Conservation (phyloP, 2,113 vertebrate genomes). For the Chinchilla lanigera region DNA sequence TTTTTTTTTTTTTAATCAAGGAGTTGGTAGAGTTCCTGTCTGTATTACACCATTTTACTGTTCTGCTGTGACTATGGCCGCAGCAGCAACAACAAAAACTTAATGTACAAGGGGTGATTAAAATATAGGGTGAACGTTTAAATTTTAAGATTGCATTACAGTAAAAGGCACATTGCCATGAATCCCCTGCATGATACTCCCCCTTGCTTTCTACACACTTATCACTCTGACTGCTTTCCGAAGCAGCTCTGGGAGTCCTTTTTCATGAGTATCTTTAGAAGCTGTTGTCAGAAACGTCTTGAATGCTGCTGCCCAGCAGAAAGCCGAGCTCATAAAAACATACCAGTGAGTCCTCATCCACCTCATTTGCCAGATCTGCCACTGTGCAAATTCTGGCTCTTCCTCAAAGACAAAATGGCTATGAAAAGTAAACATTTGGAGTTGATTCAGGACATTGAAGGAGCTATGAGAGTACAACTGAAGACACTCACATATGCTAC, state of each 20-base stretch:
- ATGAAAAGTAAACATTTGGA: not conserved
- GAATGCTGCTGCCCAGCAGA: not conserved
- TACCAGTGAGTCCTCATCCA: not conserved
- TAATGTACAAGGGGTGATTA: not conserved
- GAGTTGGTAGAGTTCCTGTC: not conserved
- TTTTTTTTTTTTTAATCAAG: not conserved
- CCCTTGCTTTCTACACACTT: not conserved
- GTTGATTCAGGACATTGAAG: not conserved
- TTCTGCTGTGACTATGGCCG: not conserved
- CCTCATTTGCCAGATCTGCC: no score
- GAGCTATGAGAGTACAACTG: not conserved
- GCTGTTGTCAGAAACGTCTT: not conserved
- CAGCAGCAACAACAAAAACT: not conserved
- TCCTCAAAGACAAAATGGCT: not conserved
- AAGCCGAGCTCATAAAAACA: not conserved
- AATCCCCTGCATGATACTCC: not conserved
- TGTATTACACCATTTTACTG: not conserved
- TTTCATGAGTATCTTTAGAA: not conserved
- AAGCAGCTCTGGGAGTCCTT: not conserved
- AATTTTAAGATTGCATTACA: not conserved
- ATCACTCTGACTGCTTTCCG: not conserved
- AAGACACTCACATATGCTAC: not conserved
- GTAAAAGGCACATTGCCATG: not conserved
- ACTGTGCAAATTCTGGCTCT: not conserved
- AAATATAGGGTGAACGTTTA: not conserved